Percentiles rank a stretch among this genome's conserved stretches.
These are phyloP conservation scores for Protula sp. DNA, from an alignment of 2,888 invertebrate species.

Conservation along the genomic window DNA sequence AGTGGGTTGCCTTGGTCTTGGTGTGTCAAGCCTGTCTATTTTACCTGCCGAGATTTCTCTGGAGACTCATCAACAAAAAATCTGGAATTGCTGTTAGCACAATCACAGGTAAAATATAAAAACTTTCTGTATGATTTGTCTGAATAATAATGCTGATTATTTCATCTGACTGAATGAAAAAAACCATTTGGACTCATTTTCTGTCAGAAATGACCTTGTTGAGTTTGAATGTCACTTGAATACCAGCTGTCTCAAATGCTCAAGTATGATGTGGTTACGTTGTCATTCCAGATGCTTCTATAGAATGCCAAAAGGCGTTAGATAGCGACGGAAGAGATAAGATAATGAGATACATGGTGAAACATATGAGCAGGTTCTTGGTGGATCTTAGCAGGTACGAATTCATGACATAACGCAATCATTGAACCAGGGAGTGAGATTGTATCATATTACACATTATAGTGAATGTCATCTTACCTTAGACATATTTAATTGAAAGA, in stretches of 20 bases:
- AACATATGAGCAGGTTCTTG: slow-evolving; percentile 53
- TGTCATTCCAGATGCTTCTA: slow-evolving; percentile 22
- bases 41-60: slow-evolving; percentile 54
- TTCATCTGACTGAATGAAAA: too few relatives aligned
- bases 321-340: slow-evolving; percentile 24
- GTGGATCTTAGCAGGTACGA: slow-evolving; percentile 46
- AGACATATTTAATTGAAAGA: too few relatives aligned
- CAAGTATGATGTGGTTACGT: too few relatives aligned
- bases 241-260: too few relatives aligned
- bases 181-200: too few relatives aligned
- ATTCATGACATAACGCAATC: slow-evolving; percentile 29
- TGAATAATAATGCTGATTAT: too few relatives aligned
- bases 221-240: too few relatives aligned
- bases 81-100: slow-evolving; percentile 20
- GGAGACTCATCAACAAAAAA: slow-evolving; percentile 51
- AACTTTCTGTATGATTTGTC: too few relatives aligned
- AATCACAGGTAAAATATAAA: slow-evolving; percentile 15
- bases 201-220: too few relatives aligned
- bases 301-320: slow-evolving; percentile 16
- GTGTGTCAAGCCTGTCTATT: slow-evolving; percentile 24
- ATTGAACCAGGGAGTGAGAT: slow-evolving; percentile 6
- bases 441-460: neutral
- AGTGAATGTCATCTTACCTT: too few relatives aligned
- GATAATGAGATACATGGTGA: slow-evolving; percentile 38
- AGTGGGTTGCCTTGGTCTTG: slow-evolving; percentile 26